Evolutionary conservation across 2,113 vertebrate species (phyloP), one percentile per base, ranked within the genome.

Genomic region (Hydrochoerus hydrochaeris): DNA sequence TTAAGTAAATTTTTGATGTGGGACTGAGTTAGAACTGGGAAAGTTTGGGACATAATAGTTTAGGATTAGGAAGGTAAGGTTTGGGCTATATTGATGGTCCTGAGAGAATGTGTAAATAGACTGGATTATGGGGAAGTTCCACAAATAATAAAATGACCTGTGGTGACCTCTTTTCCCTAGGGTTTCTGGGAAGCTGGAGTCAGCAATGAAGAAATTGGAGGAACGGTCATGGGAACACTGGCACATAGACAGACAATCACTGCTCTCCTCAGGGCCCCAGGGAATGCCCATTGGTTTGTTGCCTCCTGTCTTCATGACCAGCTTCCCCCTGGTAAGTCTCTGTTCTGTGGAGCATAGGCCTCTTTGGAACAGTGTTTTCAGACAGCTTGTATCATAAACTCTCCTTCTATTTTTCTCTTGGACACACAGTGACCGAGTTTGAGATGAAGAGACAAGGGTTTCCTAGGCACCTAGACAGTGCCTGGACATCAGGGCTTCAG

Each of bases 171-270:
- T 7, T 65, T 60, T 69, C 69, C 41, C 10, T 41, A 28, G 14
- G 24, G 22, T 75, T 44, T 44, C 71, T 22, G 62, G 17, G n/a
- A n/a, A 24, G 54, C 19, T n/a, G 6, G n/a, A 24, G 46, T 82
- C 35, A 26, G 58, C 11, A 24, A 44, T 44, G 62, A n/a, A 12
- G 16, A 5, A 7, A 16, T 2, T 1, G 1, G 44, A 49, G 17
- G 26, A 32, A 26, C 10, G 5, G 6, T 41, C 1, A 2, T n/a
- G 26, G 38, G 46, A 65, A 17, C 1, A 1, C 4, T 13, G 46
- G 54, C n/a, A 44, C n/a, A n/a, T n/a, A n/a, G n/a, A n/a, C n/a
- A 58, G 41, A 12, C 35, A 10, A 11, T 24, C 26, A 10, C 17
- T 1, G 4, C 41, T 54, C 46, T 54, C 41, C 75, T 3, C 1